A percentile compares a stretch with the other conserved stretches of the same genome.
These are phyloP conservation scores for Holothuria glaberrima DNA, from an alignment of 35 echinoderm and acorn worm genomes.

Conservation along the genomic window DNA sequence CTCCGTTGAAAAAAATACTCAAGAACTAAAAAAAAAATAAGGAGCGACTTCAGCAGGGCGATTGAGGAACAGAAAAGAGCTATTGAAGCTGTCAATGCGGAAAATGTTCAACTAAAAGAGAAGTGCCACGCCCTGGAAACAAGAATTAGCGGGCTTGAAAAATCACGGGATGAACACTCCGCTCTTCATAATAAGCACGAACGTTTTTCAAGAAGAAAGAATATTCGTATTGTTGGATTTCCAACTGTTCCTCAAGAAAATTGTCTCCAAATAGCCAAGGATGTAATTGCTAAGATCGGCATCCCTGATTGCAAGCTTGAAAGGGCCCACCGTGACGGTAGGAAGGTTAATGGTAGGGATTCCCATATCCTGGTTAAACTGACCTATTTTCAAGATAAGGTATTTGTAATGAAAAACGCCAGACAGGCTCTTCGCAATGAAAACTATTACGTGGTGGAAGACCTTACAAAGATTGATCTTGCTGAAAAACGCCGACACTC, in stretches of 20 bases:
- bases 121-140: neutral
- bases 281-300: too few species aligned
- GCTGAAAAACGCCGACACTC: too few species aligned
- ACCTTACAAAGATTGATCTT: conserved; percentile 1
- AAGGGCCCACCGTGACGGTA: too few species aligned
- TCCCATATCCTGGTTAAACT: too few species aligned
- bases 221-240: conserved; percentile 19
- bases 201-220: neutral
- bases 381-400: too few species aligned
- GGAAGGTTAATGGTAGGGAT: too few species aligned
- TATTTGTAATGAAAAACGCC: too few species aligned
- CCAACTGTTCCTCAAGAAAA: neutral
- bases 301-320: too few species aligned
- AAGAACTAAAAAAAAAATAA: neutral
- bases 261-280: too few species aligned
- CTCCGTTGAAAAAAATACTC: neutral
- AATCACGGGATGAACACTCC: neutral
- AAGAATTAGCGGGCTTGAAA: conserved; percentile 2
- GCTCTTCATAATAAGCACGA: conserved; percentile 19
- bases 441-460: neutral
- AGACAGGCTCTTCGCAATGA: conserved; percentile 1
- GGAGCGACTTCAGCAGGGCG: neutral
- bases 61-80: neutral
- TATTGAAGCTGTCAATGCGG: too few species aligned
- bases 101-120: too few species aligned